Conservation (phyloP, 2,113 vertebrate genomes). For the Elachura formosa region DNA sequence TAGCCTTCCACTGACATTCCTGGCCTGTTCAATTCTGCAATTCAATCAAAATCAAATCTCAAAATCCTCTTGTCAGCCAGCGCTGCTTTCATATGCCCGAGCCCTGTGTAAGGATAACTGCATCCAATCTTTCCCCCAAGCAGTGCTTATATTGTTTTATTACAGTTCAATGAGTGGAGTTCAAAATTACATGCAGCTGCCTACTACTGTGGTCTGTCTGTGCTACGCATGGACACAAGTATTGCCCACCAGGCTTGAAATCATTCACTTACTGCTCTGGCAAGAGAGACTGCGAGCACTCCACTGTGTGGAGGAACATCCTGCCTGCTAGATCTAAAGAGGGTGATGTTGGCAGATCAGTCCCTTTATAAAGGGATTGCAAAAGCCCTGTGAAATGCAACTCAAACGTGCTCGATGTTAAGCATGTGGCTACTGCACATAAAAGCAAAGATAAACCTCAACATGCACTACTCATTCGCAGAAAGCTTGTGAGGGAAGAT, state of each 20-base stretch:
- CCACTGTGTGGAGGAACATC: slow-evolving; percentile 73
- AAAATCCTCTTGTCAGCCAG: slow-evolving; percentile 84
- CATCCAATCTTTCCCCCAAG: slow-evolving; percentile 81
- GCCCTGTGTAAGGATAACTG: slow-evolving; percentile 79
- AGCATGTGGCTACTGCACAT: slow-evolving; percentile 76
- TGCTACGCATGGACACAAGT: slow-evolving; percentile 74
- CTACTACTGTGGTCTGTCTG: slow-evolving; percentile 76
- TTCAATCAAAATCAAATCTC: slow-evolving; percentile 86
- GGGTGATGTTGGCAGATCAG: slow-evolving; percentile 79
- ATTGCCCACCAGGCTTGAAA: slow-evolving; percentile 82
- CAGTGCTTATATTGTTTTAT: slow-evolving; percentile 88
- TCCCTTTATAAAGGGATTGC: slow-evolving; percentile 76
- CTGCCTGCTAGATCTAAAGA: slow-evolving; percentile 76
- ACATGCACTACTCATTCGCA: slow-evolving; percentile 67
- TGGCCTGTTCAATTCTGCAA: slow-evolving; percentile 82
- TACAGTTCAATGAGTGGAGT: slow-evolving; percentile 87
- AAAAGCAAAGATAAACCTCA: slow-evolving; percentile 78
- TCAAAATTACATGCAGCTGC: slow-evolving; percentile 88
- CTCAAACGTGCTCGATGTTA: slow-evolving; percentile 72
- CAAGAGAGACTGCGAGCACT: slow-evolving; percentile 64
- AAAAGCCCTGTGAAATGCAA: slow-evolving; percentile 75
- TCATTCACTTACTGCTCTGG: slow-evolving; percentile 78
- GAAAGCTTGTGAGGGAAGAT: slow-evolving; percentile 73
- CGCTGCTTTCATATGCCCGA: slow-evolving; percentile 76
- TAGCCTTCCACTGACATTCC: slow-evolving; percentile 82